phyloP scores from a whole-genome alignment of 2,888 invertebrate genomes.

The Anticlea derivata region DNA sequence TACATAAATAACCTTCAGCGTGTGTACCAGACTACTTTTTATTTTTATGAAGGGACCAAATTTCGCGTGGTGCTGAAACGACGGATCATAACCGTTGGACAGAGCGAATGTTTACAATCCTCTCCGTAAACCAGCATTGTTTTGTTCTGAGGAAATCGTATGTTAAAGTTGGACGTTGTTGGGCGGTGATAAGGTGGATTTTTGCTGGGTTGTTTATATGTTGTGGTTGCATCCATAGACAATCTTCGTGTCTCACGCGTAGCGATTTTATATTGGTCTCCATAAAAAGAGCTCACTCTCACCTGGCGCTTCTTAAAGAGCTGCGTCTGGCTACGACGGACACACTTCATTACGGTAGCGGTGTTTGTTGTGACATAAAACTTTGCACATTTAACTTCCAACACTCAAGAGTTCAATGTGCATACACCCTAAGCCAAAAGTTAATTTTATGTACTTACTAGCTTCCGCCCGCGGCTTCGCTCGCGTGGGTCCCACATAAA shows the following conservation, averaged over 20 bases:
- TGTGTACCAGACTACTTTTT: slow-evolving; percentile 70
- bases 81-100: slow-evolving; percentile 77
- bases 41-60: slow-evolving; percentile 77
- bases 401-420: too few species aligned
- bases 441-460: too few species aligned
- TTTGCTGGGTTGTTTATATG: slow-evolving; percentile 40
- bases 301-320: slow-evolving; percentile 61
- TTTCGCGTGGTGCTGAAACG: slow-evolving; percentile 77
- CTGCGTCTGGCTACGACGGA: slow-evolving; percentile 49
- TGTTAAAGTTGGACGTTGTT: slow-evolving; percentile 49
- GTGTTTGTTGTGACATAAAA: slow-evolving; percentile 46
- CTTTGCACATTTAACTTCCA: slow-evolving; percentile 36
- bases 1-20: slow-evolving; percentile 57
- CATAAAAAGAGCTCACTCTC: slow-evolving; percentile 65
- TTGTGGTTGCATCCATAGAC: slow-evolving; percentile 59
- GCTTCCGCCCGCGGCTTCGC: too few species aligned
- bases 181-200: slow-evolving; percentile 40
- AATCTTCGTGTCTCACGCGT: slow-evolving; percentile 58
- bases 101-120: slow-evolving; percentile 75
- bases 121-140: slow-evolving; percentile 65
- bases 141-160: slow-evolving; percentile 47
- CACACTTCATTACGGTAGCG: slow-evolving; percentile 61
- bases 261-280: slow-evolving; percentile 65
- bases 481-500: too few species aligned
- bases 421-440: too few species aligned